Evolutionary conservation across 2,113 vertebrate species (phyloP), one percentile per base, ranked within the genome.

Genomic region (Brachirus orientalis): DNA sequence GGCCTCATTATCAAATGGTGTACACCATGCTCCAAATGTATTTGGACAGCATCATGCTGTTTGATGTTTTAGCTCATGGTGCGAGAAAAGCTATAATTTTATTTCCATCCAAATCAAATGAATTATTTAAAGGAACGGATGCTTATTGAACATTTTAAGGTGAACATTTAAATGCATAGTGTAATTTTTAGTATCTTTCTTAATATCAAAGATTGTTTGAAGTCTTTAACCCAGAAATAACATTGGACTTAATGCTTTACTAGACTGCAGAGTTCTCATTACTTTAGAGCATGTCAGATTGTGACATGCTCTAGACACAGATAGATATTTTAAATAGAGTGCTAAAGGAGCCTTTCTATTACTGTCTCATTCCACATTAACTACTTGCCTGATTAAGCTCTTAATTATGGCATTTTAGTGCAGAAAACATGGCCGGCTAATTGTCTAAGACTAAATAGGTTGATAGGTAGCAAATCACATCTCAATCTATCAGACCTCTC

Each of bases 391-490:
- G 67, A 85, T 89, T 85, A 86, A 70, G 56, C 63, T 67, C 69
- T 66, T 88, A 77, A 89, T 89, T 88, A 88, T 69, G 22, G 61
- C 4, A 9, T 33, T 44, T 63, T 35, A 18, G 28, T 50, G 72
- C 56, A 55, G 64, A 85, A 85, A 58, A 72, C 84, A 79, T 65
- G 75, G 57, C 69, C 70, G 74, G 64, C 63, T 87, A 83, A 84
- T 85, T 82, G 80, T 84, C 43, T 80, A 63, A 73, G 66, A 37
- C 69, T 75, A 86, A 82, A 85, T 80, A 85, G 74, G 43, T 53
- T 48, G 67, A 78, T 82, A 55, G 65, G 68, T 72, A 74, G 76
- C 63, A 80, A 69, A 80, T 82, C 41, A 28, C 74, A 74, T 69
- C 19, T 71, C 37, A 48, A 76, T 68, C 74, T 12, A 74, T 85